Conservation (phyloP, 2,113 vertebrate genomes). For the Pristiophorus japonicus region DNA sequence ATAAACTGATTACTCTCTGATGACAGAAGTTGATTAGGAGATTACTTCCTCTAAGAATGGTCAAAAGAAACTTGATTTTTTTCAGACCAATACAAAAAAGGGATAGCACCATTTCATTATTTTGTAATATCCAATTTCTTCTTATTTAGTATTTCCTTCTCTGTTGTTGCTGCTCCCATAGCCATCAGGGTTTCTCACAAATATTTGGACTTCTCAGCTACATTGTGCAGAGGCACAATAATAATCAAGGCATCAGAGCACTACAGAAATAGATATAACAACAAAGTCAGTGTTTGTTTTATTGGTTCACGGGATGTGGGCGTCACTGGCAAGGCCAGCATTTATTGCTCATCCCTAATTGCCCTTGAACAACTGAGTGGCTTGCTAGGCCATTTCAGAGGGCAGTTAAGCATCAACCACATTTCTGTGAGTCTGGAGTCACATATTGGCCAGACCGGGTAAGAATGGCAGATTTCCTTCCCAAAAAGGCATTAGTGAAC, state of each 20-base stretch:
- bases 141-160: not conserved
- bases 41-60: not conserved
- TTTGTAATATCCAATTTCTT: not conserved
- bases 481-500: no score
- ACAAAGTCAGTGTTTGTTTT: not conserved
- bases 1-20: slow-evolving; percentile 15
- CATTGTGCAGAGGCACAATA: not conserved
- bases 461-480: no score
- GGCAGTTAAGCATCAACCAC: no score
- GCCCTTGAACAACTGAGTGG: no score
- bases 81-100: not conserved
- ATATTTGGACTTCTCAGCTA: not conserved
- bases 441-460: no score
- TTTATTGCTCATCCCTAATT: no score
- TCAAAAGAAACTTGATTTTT: slow-evolving; percentile 7
- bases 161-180: not conserved
- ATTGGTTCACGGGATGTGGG: no score
- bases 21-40: slow-evolving; percentile 7
- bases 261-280: not conserved
- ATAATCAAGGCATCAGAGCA: not conserved
- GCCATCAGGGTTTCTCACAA: not conserved
- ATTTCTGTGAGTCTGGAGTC: no score
- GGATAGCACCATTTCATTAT: no score
- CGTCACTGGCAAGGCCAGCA: no score
- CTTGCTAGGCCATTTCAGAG: no score